Conservation (phyloP, 2,113 vertebrate genomes). For the Sterna hirundo region DNA sequence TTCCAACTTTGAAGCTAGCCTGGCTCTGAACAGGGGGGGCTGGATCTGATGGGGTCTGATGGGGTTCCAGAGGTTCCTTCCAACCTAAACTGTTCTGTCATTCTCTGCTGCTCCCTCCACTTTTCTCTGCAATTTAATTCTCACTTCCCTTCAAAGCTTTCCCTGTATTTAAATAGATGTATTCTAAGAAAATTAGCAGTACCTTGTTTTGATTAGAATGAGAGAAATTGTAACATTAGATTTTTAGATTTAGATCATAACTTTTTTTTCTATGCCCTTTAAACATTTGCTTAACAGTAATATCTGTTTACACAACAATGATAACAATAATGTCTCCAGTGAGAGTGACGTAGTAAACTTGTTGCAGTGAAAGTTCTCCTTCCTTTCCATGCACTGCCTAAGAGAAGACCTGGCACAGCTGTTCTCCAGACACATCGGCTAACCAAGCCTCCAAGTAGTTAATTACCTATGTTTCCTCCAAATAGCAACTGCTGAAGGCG, state of each 20-base stretch:
- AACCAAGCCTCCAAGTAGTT: not conserved
- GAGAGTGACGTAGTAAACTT: not conserved
- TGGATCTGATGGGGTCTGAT: not conserved
- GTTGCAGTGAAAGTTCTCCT: not conserved
- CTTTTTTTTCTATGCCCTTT: not conserved
- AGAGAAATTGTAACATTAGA: not conserved
- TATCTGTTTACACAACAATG: not conserved
- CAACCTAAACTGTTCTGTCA: not conserved
- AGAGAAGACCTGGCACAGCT: not conserved
- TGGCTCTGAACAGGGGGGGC: not conserved
- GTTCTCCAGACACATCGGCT: not conserved
- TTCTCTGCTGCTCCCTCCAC: not conserved
- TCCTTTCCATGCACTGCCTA: not conserved
- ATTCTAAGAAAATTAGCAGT: not conserved
- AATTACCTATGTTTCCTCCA: not conserved
- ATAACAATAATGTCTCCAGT: not conserved
- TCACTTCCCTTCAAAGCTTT: not conserved
- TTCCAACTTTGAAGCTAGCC: not conserved
- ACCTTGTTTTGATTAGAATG: not conserved
- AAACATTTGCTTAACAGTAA: not conserved
- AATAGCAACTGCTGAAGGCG: not conserved
- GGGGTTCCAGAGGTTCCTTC: not conserved
- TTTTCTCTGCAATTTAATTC: not conserved
- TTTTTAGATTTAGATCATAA: not conserved
- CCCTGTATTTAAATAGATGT: not conserved